Conservation (phyloP, 2,113 vertebrate genomes). For the Gallinago paraguaiae region DNA sequence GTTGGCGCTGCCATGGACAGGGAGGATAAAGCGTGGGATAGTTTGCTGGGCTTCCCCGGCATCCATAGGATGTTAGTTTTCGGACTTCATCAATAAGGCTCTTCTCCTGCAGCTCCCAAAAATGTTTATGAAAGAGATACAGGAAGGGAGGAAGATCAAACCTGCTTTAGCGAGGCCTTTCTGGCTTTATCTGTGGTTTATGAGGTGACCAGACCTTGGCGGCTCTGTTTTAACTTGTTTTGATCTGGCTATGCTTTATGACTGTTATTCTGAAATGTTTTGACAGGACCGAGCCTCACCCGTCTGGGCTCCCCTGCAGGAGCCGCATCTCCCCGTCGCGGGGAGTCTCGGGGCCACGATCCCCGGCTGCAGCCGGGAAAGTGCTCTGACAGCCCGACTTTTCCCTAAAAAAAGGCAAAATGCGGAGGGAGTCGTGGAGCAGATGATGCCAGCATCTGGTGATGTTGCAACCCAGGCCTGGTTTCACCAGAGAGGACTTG, state of each 20-base stretch:
- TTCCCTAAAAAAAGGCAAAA: neutral
- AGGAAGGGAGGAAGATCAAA: conserved; percentile 71
- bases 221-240: conserved; percentile 68
- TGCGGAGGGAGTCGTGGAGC: accelerated
- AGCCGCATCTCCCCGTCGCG: neutral
- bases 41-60: neutral
- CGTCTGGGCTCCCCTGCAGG: neutral
- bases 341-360: neutral
- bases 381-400: accelerated
- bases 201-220: conserved; percentile 65
- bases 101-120: conserved; percentile 5
- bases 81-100: conserved; percentile 37
- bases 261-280: conserved; percentile 65
- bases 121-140: conserved; percentile 69
- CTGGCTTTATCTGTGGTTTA: conserved; percentile 69
- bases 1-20: neutral
- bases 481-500: neutral
- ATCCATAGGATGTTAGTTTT: conserved; percentile 47
- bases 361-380: accelerated
- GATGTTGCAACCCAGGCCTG: neutral
- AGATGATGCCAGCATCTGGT: neutral
- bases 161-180: conserved; percentile 15
- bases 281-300: conserved; percentile 47
- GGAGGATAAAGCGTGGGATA: conserved; percentile 17
- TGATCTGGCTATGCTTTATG: conserved; percentile 61